Conservation (phyloP, 1,140 invertebrate genomes). For the Ips typographus region DNA sequence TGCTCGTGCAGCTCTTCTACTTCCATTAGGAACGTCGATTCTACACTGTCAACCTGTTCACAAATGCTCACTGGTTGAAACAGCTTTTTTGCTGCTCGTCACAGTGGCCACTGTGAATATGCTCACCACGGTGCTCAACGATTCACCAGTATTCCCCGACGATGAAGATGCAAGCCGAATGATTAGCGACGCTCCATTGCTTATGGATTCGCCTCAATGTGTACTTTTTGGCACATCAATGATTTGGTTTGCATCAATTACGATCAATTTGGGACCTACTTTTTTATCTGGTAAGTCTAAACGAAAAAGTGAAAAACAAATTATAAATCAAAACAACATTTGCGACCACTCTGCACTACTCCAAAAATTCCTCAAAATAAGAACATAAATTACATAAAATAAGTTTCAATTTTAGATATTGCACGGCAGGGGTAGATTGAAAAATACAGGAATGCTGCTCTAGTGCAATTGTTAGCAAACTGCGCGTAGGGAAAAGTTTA, state of each 20-base stretch:
- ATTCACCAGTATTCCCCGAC: slow-evolving; percentile 83
- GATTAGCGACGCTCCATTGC: slow-evolving; percentile 50
- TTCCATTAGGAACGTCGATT: slow-evolving; percentile 80
- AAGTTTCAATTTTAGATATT: too few species aligned
- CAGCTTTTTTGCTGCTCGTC: slow-evolving; percentile 82
- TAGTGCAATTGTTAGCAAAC: too few species aligned
- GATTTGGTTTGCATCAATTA: slow-evolving; percentile 90
- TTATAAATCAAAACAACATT: too few species aligned
- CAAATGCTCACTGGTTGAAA: slow-evolving; percentile 87
- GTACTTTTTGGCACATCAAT: slow-evolving; percentile 89
- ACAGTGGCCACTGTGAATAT: slow-evolving; percentile 90
- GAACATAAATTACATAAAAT: too few species aligned
- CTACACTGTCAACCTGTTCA: slow-evolving; percentile 80
- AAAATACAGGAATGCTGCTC: too few species aligned
- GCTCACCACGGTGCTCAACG: slow-evolving; percentile 86
- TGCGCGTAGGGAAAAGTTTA: too few species aligned
- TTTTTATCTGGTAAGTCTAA: slow-evolving; percentile 65
- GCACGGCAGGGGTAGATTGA: too few species aligned
- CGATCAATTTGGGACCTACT: slow-evolving; percentile 88
- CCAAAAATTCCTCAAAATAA: too few species aligned
- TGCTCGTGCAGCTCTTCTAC: slow-evolving; percentile 74
- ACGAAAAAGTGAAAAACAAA: background rate
- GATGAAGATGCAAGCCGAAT: slow-evolving; percentile 71
- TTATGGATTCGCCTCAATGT: slow-evolving; percentile 64
- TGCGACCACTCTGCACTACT: too few species aligned